Percentiles rank a stretch among this genome's conserved stretches.
phyloP scores from a whole-genome alignment of 2,888 invertebrate species.

The Pollenia griseotomentosa region DNA sequence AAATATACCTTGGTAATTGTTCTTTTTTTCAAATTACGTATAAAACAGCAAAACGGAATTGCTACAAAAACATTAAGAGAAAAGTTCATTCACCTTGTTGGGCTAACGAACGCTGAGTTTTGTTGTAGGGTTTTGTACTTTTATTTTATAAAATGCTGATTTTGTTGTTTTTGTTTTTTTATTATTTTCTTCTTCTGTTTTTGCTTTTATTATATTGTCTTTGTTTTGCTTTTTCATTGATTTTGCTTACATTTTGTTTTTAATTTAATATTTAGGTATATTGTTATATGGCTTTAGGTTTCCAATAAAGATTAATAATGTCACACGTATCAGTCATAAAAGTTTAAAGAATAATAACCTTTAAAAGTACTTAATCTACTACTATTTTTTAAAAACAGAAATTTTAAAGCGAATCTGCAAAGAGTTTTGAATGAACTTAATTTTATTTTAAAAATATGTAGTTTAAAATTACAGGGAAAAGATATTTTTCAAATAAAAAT shows the following conservation, averaged over 20 bases:
- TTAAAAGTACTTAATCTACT: too few species aligned
- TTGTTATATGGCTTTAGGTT: slow-evolving; percentile 52
- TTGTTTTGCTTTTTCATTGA: slow-evolving; percentile 29
- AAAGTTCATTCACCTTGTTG: slow-evolving; percentile 78
- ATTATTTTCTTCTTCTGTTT: slow-evolving; percentile 22
- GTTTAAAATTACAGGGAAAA: too few species aligned
- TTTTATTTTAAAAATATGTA: too few species aligned
- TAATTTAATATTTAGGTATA: slow-evolving; percentile 8
- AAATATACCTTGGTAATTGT: too few species aligned
- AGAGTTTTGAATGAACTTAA: too few species aligned
- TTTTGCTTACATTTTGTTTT: slow-evolving; percentile 44
- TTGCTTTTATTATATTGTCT: slow-evolving; percentile 31
- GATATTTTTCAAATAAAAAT: too few species aligned
- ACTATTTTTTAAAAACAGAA: too few species aligned
- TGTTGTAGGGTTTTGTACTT: slow-evolving; percentile 67
- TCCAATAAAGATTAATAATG: slow-evolving; percentile 59
- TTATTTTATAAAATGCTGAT: slow-evolving; percentile 57
- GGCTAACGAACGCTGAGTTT: slow-evolving; percentile 70
- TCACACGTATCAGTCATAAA: slow-evolving; percentile 56
- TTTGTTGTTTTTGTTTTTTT: slow-evolving; percentile 45
- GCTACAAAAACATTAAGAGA: slow-evolving; percentile 79
- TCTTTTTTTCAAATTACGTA: slow-evolving; percentile 63
- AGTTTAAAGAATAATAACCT: too few species aligned
- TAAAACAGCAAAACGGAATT: slow-evolving; percentile 69
- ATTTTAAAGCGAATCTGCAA: too few species aligned